Conservation (phyloP, 2,888 invertebrate species). For the Gryllus longicercus region DNA sequence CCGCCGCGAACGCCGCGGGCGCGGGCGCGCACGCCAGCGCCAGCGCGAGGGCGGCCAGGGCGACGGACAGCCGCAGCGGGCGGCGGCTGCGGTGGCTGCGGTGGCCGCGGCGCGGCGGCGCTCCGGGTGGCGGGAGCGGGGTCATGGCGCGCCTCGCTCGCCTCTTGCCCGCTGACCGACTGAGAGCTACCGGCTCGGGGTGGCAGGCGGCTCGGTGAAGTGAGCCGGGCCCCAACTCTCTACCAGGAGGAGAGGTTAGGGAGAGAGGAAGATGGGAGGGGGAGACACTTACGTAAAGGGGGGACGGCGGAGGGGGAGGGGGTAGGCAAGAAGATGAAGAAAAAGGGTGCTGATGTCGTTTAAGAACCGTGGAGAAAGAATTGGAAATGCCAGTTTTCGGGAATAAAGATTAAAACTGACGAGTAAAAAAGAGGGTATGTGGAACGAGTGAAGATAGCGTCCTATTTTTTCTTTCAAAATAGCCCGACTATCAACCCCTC, state of each 20-base stretch:
- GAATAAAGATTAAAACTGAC: neutral
- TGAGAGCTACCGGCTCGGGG: constrained; percentile 17
- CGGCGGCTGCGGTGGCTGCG: neutral
- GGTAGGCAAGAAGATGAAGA: constrained; percentile 9
- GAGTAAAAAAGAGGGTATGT: constrained; percentile 17
- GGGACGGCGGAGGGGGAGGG: neutral
- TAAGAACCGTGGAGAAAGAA: neutral
- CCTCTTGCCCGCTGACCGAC: constrained; percentile 9
- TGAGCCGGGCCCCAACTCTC: constrained; percentile 17
- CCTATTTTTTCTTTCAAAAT: neutral
- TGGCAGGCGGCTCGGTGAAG: neutral
- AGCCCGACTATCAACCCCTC: constrained; percentile 22
- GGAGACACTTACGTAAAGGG: constrained; percentile 17
- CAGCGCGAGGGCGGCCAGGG: neutral
- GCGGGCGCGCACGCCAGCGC: neutral
- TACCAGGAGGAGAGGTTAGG: constrained; percentile 17
- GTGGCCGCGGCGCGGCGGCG: constrained; percentile 2
- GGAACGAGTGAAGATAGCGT: constrained; percentile 9
- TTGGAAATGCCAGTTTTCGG: neutral
- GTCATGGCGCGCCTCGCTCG: constrained; percentile 17
- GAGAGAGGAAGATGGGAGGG: neutral
- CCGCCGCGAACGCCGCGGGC: constrained; percentile 3
- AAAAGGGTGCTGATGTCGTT: constrained; percentile 7
- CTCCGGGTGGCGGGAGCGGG: constrained; percentile 17
- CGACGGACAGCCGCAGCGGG: neutral